These are phyloP conservation scores for Leptothorax acervorum DNA, from an alignment of 2,888 invertebrate genomes.

Conservation along the genomic window DNA sequence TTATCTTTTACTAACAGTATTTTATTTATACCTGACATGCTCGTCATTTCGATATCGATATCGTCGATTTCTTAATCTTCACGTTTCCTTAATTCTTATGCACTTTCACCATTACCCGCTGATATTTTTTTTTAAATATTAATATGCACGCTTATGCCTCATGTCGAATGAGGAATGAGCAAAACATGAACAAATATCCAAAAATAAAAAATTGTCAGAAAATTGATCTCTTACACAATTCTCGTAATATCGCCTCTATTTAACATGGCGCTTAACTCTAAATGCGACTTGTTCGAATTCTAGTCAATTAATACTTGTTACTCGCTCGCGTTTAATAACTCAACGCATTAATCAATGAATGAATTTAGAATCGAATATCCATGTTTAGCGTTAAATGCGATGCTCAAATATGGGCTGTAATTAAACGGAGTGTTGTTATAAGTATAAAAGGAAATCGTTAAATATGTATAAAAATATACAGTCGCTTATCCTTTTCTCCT, in stretches of 20 bases:
- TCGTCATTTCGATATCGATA: constrained; percentile 30
- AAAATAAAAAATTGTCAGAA: neutral
- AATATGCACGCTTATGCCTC: constrained; percentile 63
- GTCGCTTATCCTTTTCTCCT: constrained; percentile 29
- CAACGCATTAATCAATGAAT: neutral
- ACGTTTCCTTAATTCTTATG: constrained; percentile 22
- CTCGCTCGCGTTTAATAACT: neutral
- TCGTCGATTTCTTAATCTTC: constrained; percentile 27
- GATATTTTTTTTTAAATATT: constrained; percentile 36
- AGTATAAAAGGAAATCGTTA: constrained; percentile 8
- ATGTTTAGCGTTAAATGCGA: constrained; percentile 1
- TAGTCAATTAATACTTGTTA: neutral
- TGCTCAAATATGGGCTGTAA: neutral
- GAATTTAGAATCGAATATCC: neutral
- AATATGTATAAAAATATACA: neutral
- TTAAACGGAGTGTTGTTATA: neutral
- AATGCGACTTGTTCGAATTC: neutral
- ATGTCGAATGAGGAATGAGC: constrained; percentile 61
- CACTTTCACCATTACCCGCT: constrained; percentile 2
- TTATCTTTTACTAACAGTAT: neutral
- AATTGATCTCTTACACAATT: neutral
- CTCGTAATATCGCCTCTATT: neutral
- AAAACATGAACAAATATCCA: constrained; percentile 31
- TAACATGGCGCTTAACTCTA: neutral
- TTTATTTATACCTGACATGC: neutral